phyloP scores from a whole-genome alignment of 2,888 invertebrate species.

The Napeogenes sylphis region DNA sequence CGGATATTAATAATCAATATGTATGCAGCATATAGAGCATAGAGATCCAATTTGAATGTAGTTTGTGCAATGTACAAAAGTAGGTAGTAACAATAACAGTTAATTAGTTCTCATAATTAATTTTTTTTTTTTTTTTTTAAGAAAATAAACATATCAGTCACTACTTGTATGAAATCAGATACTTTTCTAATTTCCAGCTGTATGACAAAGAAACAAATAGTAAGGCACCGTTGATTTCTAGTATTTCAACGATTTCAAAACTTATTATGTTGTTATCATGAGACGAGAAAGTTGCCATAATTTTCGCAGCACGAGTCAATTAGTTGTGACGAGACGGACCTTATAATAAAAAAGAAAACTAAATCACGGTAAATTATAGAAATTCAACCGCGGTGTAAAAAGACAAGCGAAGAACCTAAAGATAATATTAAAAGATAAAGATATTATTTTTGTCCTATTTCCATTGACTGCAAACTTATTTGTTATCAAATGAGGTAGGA shows the following conservation, averaged over 20 bases:
- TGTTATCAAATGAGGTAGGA: not conserved
- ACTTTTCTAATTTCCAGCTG: not conserved
- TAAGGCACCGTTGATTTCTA: slow-evolving; percentile 8
- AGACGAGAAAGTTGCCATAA: slow-evolving; percentile 23
- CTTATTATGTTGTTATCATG: slow-evolving; percentile 23
- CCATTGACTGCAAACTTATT: no score
- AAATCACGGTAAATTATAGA: slow-evolving; percentile 26
- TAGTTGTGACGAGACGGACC: slow-evolving; percentile 23
- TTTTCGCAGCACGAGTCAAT: slow-evolving; percentile 29
- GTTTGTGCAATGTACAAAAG: no score
- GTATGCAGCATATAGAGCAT: no score
- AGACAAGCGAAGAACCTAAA: slow-evolving; percentile 9
- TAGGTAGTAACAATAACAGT: no score
- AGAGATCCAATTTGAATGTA: no score
- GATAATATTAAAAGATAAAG: not conserved
- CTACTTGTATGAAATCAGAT: not conserved
- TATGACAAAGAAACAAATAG: slow-evolving; percentile 7
- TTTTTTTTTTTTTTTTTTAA: no score
- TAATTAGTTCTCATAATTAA: no score
- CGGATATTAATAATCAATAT: no score
- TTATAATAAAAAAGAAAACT: slow-evolving; percentile 28
- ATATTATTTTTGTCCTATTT: no score
- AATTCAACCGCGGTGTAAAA: slow-evolving; percentile 21
- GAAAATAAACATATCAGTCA: no score
- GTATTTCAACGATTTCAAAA: slow-evolving; percentile 13